Base-by-base conservation (phyloP, 2,797 vertebrate genomes). In the Tamandua tetradactyla region DNA sequence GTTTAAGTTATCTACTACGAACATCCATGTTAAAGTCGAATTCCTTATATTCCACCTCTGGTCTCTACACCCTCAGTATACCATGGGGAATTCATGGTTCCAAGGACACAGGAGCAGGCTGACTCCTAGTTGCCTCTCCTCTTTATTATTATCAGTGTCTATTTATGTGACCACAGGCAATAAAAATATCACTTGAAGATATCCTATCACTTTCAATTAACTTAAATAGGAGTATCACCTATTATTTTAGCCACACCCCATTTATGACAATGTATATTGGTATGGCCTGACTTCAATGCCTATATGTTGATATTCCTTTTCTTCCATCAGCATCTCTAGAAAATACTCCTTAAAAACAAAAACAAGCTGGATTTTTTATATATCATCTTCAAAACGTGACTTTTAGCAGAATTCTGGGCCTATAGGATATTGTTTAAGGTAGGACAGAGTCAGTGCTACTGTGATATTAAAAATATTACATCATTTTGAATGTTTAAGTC, bases 371-470 rank as follows among this genome's bases (percentile, higher is more conserved):
- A 20, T 71, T 89, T n/a, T 78, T 18, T 14, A 64, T 15, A 35
- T 2, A 1, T 49, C 42, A 76, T 40, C 6, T n/a, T 69, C 80
- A 79, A 71, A 57, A 85, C 44, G 74, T 69, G 25, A 64, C n/a
- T 92, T 90, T 88, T 59, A 64, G 91, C 79, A 57, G 32, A 83
- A 55, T 64, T 82, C 57, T 69, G 92, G 30, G 25, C 37, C 61
- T 87, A 57, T 47, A 49, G 2, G 3, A 27, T 30, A 22, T 37
- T 93, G 8, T 25, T 66, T 86, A 78, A 68, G 82, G 82, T 72
- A 9, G n/a, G n/a, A n/a, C 32, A 57, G 9, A 80, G 20, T 76
- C 92, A 86, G 15, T 79, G 30, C 71, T 66, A 57, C 14, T 23
- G 3, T 82, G 32, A 81, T 44, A 69, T 79, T 89, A 78, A 59